Evolutionary conservation across 2,113 vertebrate genomes (phyloP).

Genomic region (Lampris megalopsis): DNA sequence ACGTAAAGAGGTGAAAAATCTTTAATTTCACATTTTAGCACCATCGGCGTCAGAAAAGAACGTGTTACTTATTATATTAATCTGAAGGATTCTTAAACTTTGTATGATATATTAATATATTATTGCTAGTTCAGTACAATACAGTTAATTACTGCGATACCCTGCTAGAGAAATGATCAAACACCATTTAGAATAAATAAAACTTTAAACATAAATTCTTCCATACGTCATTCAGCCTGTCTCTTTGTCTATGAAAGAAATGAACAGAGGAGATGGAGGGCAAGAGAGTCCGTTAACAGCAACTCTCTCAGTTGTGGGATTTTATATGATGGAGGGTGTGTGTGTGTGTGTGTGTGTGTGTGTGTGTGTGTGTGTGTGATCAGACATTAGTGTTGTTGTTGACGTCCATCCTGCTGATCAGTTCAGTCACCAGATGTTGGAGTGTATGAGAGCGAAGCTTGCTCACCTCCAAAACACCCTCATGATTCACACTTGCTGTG

Average conservation of each 20-base stretch:
- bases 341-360: not conserved
- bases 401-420: conserved; percentile 80
- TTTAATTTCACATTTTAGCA: conserved; percentile 42
- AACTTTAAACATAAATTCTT: conserved; percentile 16
- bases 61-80: not conserved
- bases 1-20: conserved; percentile 24
- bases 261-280: not conserved
- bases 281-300: conserved; percentile 6
- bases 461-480: conserved; percentile 81
- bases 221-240: not conserved
- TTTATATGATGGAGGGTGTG: not conserved
- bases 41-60: not conserved
- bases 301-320: not conserved
- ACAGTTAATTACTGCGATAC: not conserved
- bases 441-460: conserved; percentile 78
- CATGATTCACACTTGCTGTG: conserved; percentile 78
- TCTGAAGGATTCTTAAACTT: not conserved
- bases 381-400: conserved; percentile 77
- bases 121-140: not conserved
- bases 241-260: not conserved
- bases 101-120: not conserved
- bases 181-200: conserved; percentile 45
- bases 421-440: conserved; percentile 81
- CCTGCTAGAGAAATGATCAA: conserved; percentile 12
- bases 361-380: conserved; percentile 14